Conservation (phyloP, 1,140 invertebrate species). For the Colletes latitarsis region DNA sequence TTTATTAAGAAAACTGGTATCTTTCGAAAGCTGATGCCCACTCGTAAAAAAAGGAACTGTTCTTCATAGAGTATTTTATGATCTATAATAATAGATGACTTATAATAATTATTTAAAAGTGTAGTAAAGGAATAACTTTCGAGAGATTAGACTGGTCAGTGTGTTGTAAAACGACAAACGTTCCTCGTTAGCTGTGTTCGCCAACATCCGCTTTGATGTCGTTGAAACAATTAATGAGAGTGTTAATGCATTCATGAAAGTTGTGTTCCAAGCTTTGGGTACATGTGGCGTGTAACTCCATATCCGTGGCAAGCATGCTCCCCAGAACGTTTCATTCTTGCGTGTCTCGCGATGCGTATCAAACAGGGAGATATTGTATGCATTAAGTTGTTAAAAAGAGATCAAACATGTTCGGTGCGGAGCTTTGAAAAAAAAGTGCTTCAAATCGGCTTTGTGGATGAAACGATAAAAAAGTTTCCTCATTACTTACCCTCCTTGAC, state of each 20-base stretch:
- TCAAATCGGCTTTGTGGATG: slow-evolving; percentile 5
- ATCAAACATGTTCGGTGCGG: slow-evolving; percentile 10
- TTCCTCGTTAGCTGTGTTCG: slow-evolving; percentile 1
- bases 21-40: no score
- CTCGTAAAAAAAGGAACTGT: no score
- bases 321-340: background rate
- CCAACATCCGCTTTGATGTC: background rate
- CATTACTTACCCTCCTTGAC: slow-evolving; percentile 8
- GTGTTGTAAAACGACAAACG: background rate
- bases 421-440: slow-evolving; percentile 3
- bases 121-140: background rate
- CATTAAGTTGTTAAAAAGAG: background rate
- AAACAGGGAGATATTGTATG: background rate
- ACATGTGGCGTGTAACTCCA: background rate
- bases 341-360: background rate
- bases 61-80: no score
- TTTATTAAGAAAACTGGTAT: no score
- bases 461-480: slow-evolving; percentile 10
- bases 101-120: background rate
- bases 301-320: background rate
- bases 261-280: background rate
- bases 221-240: slow-evolving; percentile 2
- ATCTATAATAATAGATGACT: no score
- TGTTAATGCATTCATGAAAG: background rate
- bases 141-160: background rate